phyloP scores from a whole-genome alignment of 1,140 invertebrate species.

The Conus betulinus region DNA sequence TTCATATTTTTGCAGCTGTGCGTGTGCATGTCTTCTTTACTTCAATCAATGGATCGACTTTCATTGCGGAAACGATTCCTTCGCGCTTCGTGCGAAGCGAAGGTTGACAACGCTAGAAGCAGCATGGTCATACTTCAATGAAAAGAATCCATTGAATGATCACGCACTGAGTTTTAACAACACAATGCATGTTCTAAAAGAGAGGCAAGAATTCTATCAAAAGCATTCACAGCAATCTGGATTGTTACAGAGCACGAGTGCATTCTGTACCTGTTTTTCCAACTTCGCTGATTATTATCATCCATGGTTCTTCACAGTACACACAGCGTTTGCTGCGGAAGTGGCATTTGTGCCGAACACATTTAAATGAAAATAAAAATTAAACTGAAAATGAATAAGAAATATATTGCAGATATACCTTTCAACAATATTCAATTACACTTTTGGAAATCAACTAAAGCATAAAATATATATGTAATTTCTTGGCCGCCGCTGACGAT shows the following conservation, averaged over 20 bases:
- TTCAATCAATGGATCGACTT: not conserved
- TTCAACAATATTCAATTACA: not conserved
- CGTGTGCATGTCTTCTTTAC: not conserved
- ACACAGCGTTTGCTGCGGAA: slow-evolving; percentile 12
- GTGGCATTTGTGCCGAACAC: not conserved
- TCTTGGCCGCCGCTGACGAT: not conserved
- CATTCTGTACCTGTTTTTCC: slow-evolving; percentile 5
- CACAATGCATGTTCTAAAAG: not conserved
- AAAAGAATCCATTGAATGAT: not conserved
- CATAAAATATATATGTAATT: not conserved
- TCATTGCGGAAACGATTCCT: slow-evolving; percentile 6
- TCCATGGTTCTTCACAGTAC: not conserved
- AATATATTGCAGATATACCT: not conserved
- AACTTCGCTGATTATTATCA: slow-evolving; percentile 2
- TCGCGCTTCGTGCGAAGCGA: not conserved
- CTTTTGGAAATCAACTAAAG: not conserved
- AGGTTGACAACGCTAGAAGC: not conserved
- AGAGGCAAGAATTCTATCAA: not conserved
- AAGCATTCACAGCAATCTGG: not conserved
- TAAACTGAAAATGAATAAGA: not conserved
- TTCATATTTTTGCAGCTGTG: not conserved
- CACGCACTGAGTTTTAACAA: not conserved
- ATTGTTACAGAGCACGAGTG: not conserved
- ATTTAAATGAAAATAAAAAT: not conserved
- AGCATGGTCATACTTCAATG: not conserved